Evolutionary conservation across 2,797 vertebrate species (phyloP).

Genomic region (Pampus argenteus): DNA sequence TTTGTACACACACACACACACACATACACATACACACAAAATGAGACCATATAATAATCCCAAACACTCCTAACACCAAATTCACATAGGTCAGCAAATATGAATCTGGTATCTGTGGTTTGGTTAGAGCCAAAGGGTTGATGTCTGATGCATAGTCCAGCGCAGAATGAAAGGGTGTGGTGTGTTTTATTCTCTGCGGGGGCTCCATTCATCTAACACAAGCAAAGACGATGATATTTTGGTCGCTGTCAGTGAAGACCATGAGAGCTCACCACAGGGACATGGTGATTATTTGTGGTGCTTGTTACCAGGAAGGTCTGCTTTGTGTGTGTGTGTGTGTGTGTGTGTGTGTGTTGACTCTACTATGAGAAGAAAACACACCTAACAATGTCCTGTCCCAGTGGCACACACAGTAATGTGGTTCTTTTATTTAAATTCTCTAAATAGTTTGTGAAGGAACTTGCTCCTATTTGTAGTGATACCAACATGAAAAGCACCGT

Average conservation of each 20-base stretch:
- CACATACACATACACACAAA: constrained; percentile 23
- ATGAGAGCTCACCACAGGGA: constrained; percentile 34
- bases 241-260: constrained; percentile 45
- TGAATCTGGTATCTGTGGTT: constrained; percentile 57
- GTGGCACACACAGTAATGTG: constrained; percentile 29
- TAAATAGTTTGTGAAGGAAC: constrained; percentile 41
- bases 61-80: constrained; percentile 20
- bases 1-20: constrained; percentile 32
- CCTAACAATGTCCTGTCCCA: constrained; percentile 31
- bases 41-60: constrained; percentile 13
- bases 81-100: constrained; percentile 34
- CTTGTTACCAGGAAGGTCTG: constrained; percentile 48
- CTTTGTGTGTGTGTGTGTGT: constrained; percentile 12
- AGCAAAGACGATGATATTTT: constrained; percentile 59
- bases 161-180: constrained; percentile 49
- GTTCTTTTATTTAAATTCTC: constrained; percentile 45
- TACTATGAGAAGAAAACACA: constrained; percentile 29
- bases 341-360: constrained; percentile 10
- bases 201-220: constrained; percentile 35
- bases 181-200: constrained; percentile 48
- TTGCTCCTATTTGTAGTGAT: constrained; percentile 44
- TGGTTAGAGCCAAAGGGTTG: constrained; percentile 30
- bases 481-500: constrained; percentile 52
- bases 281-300: constrained; percentile 65
- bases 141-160: constrained; percentile 26